Base-by-base conservation (phyloP, 2,113 vertebrate species). In the Rhinolophus ferrumequinum region DNA sequence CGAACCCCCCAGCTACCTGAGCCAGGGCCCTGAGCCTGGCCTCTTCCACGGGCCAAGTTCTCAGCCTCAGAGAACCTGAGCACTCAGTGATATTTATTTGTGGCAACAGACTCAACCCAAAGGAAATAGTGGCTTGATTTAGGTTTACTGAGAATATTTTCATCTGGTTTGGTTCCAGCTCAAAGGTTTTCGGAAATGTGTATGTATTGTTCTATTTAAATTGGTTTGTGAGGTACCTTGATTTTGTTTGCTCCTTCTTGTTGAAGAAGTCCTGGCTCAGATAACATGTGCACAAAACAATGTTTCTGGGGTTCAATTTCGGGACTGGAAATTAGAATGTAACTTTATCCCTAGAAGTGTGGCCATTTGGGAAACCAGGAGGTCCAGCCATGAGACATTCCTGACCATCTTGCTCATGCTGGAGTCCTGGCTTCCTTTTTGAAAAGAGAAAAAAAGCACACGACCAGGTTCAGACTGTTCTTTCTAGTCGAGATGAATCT, bases 191-290 rank as follows among this genome's bases (percentile, higher is more conserved):
- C 87, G 73, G 76, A 95, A 95, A 84, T 30, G 73, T 95, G 26
- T 93, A 58, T 86, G 30, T 58, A 97, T 95, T 9, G 0, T 96
- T 93, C 64, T 50, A 16, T 72, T 92, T 80, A 87, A 95, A 93
- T 93, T 10, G 19, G 6, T 91, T 62, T 72, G 38, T 41, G 24
- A 54, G 38, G 56, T 69, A 94, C 72, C 93, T 88, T 80, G 28
- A 54, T 88, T 88, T 88, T 58, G 22, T 75, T 96, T 95, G 85
- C 60, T 67, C 33, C 44, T 54, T 70, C 47, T 91, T 52, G 33
- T 70, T 47, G 64, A 93, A 79, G 41, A 88, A 83, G n/a, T 89
- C 52, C 33, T 82, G 33, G 24, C 41, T 94, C 38, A 18, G n/a
- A 26, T 87, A 75, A 93, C 28, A 8, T 41, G 54, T 58, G 24